Conservation (phyloP, 2,113 vertebrate species). For the zebrafish (Danio rerio) region GRCz12tu NC_133198.1:33709001-33709500, state of each 20-base stretch:
- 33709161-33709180: constrained; percentile 59
- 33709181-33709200: constrained; percentile 33
- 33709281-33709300: constrained; percentile 56
- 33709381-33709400: constrained; percentile 96
- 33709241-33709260: constrained; percentile 55
- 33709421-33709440: constrained; percentile 95
- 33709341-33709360: constrained; percentile 98
- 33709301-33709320: constrained; percentile 75
- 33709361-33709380: constrained; percentile 95
- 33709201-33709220: constrained; percentile 39
- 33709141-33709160: constrained; percentile 56
- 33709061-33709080: constrained; percentile 36
- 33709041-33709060: constrained; percentile 43
- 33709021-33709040: constrained; percentile 54
- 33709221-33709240: constrained; percentile 63
- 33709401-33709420: constrained; percentile 97
- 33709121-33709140: constrained; percentile 53
- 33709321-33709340: constrained; percentile 96
- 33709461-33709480: constrained; percentile 46
- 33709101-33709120: constrained; percentile 39
- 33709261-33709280: constrained; percentile 51
- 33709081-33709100: constrained; percentile 25
- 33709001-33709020: constrained; percentile 52
- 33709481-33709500: neutral
- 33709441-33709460: constrained; percentile 94